A percentile compares a stretch with the other conserved stretches of the same genome.
Evolutionary conservation across 35 echinoderm and acorn worm genomes (phyloP).

Genomic region (Anneissia japonica): DNA sequence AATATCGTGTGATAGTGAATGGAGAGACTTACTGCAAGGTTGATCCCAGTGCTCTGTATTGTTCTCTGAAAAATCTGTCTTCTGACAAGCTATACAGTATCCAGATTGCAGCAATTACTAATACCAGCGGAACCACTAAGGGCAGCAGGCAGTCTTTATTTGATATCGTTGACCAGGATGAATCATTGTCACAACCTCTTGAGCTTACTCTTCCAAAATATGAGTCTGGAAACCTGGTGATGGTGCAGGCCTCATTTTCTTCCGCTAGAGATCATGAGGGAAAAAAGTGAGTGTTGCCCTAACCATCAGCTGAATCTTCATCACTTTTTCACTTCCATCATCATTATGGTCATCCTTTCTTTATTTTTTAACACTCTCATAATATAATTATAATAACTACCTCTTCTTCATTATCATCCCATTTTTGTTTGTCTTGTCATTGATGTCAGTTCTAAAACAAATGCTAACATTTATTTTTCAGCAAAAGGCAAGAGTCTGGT

Average conservation of each 20-base stretch:
- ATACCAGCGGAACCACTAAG: slow-evolving; percentile 10
- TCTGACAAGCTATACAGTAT: slow-evolving; percentile 39
- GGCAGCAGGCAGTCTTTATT: background rate
- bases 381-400: background rate
- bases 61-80: slow-evolving; percentile 44
- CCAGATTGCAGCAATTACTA: slow-evolving; percentile 41
- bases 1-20: slow-evolving; percentile 46
- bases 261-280: background rate
- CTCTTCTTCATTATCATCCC: background rate
- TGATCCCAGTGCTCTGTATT: slow-evolving; percentile 10
- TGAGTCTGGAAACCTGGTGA: background rate
- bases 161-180: slow-evolving; percentile 4
- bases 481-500: slow-evolving; percentile 7
- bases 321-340: no score
- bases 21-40: slow-evolving; percentile 33
- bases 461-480: background rate
- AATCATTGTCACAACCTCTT: background rate
- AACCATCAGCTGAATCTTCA: no score
- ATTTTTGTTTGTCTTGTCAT: background rate
- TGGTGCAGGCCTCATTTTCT: background rate
- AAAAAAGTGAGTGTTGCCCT: background rate
- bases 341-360: background rate
- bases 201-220: background rate
- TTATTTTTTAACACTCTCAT: background rate
- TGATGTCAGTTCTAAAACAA: background rate